Percentiles rank a stretch among this genome's conserved stretches.
Evolutionary conservation across 2,797 vertebrate genomes (phyloP).

Genomic region (Sebastes nivosus): DNA sequence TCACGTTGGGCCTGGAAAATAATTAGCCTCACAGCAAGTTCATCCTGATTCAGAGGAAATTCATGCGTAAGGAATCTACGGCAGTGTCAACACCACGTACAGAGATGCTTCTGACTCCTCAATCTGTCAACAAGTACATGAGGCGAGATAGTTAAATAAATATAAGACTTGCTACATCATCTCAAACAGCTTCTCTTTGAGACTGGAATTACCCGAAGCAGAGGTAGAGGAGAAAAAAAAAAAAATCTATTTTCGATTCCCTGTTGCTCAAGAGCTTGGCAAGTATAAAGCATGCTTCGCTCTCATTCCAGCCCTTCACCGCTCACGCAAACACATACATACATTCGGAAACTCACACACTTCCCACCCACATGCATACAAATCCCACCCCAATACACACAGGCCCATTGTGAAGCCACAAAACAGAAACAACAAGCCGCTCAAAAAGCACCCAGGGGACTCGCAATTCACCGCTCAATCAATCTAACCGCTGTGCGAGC

Average conservation of each 20-base stretch:
- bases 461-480: constrained; percentile 79
- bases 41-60: background rate
- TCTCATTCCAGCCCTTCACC: constrained; percentile 48
- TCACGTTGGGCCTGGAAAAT: background rate
- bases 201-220: constrained; percentile 55
- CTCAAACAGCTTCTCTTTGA: constrained; percentile 5
- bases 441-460: constrained; percentile 82
- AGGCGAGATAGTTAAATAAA: background rate
- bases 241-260: constrained; percentile 25
- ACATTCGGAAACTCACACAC: constrained; percentile 45
- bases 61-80: background rate
- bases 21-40: background rate
- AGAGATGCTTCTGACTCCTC: background rate
- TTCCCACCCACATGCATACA: constrained; percentile 62
- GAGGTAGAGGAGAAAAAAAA: background rate
- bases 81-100: background rate
- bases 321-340: constrained; percentile 39
- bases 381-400: constrained; percentile 65
- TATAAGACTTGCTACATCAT: constrained; percentile 16
- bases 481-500: constrained; percentile 61
- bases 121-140: constrained; percentile 17
- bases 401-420: constrained; percentile 72
- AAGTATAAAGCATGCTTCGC: background rate
- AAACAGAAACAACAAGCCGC: constrained; percentile 77
- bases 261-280: constrained; percentile 65